phyloP scores from a whole-genome alignment of 1,140 invertebrate species.

The Meteorus sp. region DNA sequence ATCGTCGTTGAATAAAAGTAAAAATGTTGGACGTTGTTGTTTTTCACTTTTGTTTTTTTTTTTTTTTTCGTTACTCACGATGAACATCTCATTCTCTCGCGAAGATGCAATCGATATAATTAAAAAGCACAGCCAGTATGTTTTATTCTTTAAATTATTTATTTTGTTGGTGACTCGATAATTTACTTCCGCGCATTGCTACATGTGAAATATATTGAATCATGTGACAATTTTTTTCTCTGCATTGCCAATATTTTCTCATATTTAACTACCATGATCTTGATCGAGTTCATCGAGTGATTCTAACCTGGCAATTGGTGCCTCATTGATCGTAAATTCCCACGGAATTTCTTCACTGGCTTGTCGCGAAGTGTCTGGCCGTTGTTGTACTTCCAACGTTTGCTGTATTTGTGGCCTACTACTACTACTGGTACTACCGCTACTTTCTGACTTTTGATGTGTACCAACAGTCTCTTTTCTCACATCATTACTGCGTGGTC shows the following conservation, averaged over 20 bases:
- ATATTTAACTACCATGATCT: slow-evolving; percentile 50
- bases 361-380: slow-evolving; percentile 39
- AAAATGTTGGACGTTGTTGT: slow-evolving; percentile 17
- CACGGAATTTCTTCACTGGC: slow-evolving; percentile 60
- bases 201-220: too few relatives aligned
- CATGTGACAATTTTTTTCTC: too few relatives aligned
- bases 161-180: too few relatives aligned
- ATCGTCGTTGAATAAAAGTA: slow-evolving; percentile 2
- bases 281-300: slow-evolving; percentile 69
- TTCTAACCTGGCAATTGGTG: slow-evolving; percentile 68
- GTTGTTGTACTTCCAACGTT: slow-evolving; percentile 15
- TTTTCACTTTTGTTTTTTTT: too few relatives aligned
- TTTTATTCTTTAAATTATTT: background rate
- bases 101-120: slow-evolving; percentile 7
- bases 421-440: background rate
- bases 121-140: slow-evolving; percentile 25
- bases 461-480: slow-evolving; percentile 36
- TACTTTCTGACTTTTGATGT: slow-evolving; percentile 31
- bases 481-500: slow-evolving; percentile 46
- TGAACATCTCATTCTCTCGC: background rate
- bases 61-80: too few relatives aligned
- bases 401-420: background rate
- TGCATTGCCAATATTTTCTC: background rate
- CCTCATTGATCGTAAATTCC: slow-evolving; percentile 61
- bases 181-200: too few relatives aligned